Base-by-base conservation (phyloP, 2,888 invertebrate genomes). In the Acrobasis repandana region DNA sequence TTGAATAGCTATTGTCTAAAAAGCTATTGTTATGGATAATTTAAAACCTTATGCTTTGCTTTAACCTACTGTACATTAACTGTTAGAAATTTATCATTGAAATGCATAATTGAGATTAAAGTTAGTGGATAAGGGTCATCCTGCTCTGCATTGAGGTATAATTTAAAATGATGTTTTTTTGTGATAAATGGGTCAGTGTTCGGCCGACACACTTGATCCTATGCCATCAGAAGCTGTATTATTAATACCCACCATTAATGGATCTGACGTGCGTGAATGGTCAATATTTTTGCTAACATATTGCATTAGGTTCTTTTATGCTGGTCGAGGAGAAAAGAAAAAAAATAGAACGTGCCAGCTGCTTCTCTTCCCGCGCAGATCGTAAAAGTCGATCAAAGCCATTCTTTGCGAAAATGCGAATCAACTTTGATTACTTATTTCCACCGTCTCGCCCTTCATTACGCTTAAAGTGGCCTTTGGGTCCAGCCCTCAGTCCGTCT, bases 91-190 rank as follows among this genome's bases (percentile, higher is more conserved):
- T 75, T 74, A 72, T 78, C 71, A 74, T 77, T 78, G 77, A 77
- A 74, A 80, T 75, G 69, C 73, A 72, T 78, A 80, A 82, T 79
- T 79, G 70, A 74, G 75, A 79, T 80, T 75, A 77, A 74, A 73
- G 51, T 63, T 60, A 60, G 38, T 58, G 49, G 56, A 63, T 58
- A 59, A 61, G 60, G 60, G 51, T 57, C 56, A 64, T 47, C 46
- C 54, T 60, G 58, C 43, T 11, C 43, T 43, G 43, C n/a, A n/a
- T 43, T 43, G 43, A 43, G n/a, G 43, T 43, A 60, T 62, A 51
- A 56, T 58, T 58, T 51, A 46, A 48, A 58, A 60, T 56, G 34
- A 50, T 56, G 51, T 49, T 49, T 49, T 49, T 48, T 49, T 50
- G 28, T 16, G n/a, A 43, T 43, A 36, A 52, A 16, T 36, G 11